These are phyloP conservation scores for Montipora sp. DNA, from an alignment of 64 coral and sea anemone genomes.

Conservation along the genomic window DNA sequence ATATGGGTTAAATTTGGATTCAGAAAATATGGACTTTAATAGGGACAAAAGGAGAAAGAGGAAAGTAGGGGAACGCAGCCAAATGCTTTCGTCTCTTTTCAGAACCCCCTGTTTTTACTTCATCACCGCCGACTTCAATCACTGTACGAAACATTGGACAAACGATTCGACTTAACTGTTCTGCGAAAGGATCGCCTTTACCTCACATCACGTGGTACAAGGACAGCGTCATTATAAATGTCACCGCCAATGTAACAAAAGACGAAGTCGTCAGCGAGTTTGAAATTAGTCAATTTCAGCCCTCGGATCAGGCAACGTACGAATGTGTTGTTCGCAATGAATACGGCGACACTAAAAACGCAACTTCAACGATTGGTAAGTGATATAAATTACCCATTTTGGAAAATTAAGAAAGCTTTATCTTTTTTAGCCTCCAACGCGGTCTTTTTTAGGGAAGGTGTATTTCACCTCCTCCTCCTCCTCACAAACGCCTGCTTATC, in stretches of 20 bases:
- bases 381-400: too few relatives aligned
- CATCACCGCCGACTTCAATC: background rate
- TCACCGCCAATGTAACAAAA: background rate
- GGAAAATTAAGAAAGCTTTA: too few relatives aligned
- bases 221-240: background rate
- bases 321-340: slow-evolving; percentile 16
- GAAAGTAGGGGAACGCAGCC: too few relatives aligned
- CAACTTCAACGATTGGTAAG: slow-evolving; percentile 4
- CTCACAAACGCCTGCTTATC: too few relatives aligned
- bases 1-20: too few relatives aligned
- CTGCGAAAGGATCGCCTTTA: slow-evolving; percentile 24
- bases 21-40: too few relatives aligned
- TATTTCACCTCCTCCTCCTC: too few relatives aligned
- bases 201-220: slow-evolving; percentile 51
- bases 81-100: too few relatives aligned
- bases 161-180: background rate
- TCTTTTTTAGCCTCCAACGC: too few relatives aligned
- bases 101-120: slow-evolving; percentile 1
- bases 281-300: background rate
- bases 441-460: fast-evolving
- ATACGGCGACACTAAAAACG: background rate
- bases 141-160: background rate
- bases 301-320: background rate
- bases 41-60: too few relatives aligned
- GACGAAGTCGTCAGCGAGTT: slow-evolving; percentile 19